Conservation (phyloP, 2,113 vertebrate genomes). For the Campylomormyrus tamandua region DNA sequence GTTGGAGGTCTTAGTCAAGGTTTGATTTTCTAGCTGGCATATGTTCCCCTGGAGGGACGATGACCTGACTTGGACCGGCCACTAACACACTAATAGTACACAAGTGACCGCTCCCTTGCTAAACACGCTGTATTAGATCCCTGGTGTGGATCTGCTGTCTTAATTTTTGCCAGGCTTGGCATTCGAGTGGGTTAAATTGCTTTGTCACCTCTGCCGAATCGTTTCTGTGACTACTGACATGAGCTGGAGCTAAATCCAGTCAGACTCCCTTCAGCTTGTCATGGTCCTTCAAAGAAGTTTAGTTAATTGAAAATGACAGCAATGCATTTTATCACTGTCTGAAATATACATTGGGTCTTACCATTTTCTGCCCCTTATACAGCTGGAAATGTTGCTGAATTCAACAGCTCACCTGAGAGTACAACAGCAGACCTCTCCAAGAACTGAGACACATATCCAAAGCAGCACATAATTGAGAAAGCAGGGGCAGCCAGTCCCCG, state of each 20-base stretch:
- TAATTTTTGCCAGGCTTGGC: neutral
- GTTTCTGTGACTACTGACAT: neutral
- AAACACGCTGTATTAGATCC: too few relatives aligned
- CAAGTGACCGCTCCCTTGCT: neutral
- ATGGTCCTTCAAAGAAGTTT: neutral
- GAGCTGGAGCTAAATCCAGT: neutral
- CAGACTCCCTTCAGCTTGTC: neutral
- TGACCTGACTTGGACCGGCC: neutral
- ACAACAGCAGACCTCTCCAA: neutral
- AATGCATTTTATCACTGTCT: neutral
- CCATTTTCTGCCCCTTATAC: neutral
- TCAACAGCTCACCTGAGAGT: neutral
- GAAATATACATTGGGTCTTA: neutral
- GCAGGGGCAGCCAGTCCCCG: neutral
- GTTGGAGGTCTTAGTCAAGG: neutral
- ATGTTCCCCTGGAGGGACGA: neutral
- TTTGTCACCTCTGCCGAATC: neutral
- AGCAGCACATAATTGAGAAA: neutral
- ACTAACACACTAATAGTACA: neutral
- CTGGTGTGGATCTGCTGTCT: neutral
- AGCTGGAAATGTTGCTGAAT: neutral
- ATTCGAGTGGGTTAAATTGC: constrained; percentile 2
- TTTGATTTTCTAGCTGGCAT: neutral
- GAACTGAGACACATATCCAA: neutral
- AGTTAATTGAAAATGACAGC: neutral